A percentile compares a stretch with the other conserved stretches of the same genome.
Evolutionary conservation across 2,113 vertebrate genomes (phyloP).

Genomic region (Psilopsiagon aurifrons): DNA sequence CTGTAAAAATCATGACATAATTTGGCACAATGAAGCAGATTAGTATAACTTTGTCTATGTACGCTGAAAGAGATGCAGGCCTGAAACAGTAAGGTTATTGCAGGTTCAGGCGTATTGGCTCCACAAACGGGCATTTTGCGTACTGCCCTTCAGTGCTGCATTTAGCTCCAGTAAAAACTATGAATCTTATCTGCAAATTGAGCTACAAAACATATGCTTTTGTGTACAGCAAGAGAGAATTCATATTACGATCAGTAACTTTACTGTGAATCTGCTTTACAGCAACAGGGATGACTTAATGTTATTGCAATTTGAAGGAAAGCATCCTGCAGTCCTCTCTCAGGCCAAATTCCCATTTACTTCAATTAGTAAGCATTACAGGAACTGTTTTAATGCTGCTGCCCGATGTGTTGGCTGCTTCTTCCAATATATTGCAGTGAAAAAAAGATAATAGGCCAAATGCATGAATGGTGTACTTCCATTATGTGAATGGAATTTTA

Average conservation of each 20-base stretch:
- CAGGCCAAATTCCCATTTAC: constrained; percentile 64
- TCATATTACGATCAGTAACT: not conserved
- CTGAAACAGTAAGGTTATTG: not conserved
- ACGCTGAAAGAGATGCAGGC: not conserved
- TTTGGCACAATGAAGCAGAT: constrained; percentile 32
- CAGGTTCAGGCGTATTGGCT: constrained; percentile 23
- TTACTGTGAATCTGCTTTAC: constrained; percentile 26
- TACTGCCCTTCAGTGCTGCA: not conserved
- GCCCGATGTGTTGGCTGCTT: constrained; percentile 42
- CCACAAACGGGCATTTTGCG: not conserved
- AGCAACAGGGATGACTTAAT: constrained; percentile 53
- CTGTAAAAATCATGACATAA: constrained; percentile 40
- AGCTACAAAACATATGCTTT: constrained; percentile 8
- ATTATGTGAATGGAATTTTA: constrained; percentile 37
- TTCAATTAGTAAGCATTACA: constrained; percentile 67
- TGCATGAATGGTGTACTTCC: not conserved
- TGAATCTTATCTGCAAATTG: constrained; percentile 16
- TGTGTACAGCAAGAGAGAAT: constrained; percentile 14
- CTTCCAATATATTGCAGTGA: constrained; percentile 40
- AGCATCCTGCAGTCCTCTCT: constrained; percentile 52
- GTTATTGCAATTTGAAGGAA: constrained; percentile 55
- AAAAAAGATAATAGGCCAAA: constrained; percentile 23
- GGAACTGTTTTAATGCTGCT: constrained; percentile 36
- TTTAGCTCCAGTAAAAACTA: constrained; percentile 13
- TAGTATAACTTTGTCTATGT: not conserved